A percentile compares a stretch with the other conserved stretches of the same genome.
Evolutionary conservation across 2,888 invertebrate species (phyloP).

Genomic region (Drosophila birchii): DNA sequence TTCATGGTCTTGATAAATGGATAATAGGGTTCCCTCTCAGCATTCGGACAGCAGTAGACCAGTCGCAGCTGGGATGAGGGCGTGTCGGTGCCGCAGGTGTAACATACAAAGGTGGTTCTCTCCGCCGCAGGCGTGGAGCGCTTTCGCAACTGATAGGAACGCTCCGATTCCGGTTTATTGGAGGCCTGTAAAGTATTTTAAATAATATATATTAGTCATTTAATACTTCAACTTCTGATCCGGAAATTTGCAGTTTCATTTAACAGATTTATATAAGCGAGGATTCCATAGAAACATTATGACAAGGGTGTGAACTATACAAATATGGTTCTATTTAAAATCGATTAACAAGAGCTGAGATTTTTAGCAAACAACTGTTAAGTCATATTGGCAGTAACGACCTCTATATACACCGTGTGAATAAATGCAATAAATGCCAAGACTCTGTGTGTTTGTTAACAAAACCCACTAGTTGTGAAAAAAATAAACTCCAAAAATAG

Average conservation of each 20-base stretch:
- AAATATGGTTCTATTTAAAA: constrained; percentile 58
- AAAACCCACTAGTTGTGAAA: not conserved
- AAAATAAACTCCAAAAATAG: constrained; percentile 11
- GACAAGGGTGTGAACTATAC: constrained; percentile 50
- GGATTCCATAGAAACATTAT: constrained; percentile 2
- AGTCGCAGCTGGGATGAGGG: constrained; percentile 92
- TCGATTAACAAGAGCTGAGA: constrained; percentile 45
- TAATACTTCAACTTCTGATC: not conserved
- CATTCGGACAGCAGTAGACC: constrained; percentile 93
- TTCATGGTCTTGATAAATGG: constrained; percentile 93
- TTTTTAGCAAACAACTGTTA: constrained; percentile 55
- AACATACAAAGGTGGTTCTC: constrained; percentile 93
- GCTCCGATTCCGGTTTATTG: constrained; percentile 90
- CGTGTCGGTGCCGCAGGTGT: constrained; percentile 93
- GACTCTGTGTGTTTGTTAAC: not conserved
- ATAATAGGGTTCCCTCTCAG: constrained; percentile 94
- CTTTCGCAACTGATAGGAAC: constrained; percentile 92
- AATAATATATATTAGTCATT: constrained; percentile 22
- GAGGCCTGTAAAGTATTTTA: constrained; percentile 86
- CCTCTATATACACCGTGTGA: constrained; percentile 16
- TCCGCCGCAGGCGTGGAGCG: constrained; percentile 88
- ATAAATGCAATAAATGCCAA: constrained; percentile 12
- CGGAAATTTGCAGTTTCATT: constrained; percentile 30
- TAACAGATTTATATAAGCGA: constrained; percentile 23
- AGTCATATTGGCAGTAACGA: constrained; percentile 24